Conservation (phyloP, 2,797 vertebrate genomes). For the Caiman crocodilus region DNA sequence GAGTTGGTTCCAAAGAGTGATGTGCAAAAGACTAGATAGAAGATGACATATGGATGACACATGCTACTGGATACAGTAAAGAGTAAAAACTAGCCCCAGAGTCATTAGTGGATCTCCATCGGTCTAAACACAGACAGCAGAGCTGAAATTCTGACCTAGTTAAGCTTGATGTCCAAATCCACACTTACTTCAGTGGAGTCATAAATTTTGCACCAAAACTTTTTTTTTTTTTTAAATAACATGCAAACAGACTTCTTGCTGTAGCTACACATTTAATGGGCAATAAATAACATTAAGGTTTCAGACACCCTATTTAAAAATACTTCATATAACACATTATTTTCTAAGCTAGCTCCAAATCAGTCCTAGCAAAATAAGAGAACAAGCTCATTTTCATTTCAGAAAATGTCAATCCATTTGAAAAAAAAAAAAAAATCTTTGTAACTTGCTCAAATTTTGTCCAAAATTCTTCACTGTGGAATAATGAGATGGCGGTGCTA, state of each 20-base stretch:
- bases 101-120: background rate
- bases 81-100: background rate
- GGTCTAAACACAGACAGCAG: background rate
- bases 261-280: slow-evolving; percentile 29
- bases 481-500: slow-evolving; percentile 15
- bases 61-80: background rate
- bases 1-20: background rate
- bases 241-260: background rate
- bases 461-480: slow-evolving; percentile 18
- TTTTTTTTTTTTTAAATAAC: background rate
- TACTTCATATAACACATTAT: background rate
- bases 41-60: background rate
- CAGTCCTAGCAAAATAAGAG: slow-evolving; percentile 33
- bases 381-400: slow-evolving; percentile 42
- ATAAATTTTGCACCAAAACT: background rate
- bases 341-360: background rate
- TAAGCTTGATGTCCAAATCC: background rate
- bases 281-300: slow-evolving; percentile 21
- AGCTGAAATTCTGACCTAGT: background rate
- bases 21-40: background rate
- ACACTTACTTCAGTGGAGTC: background rate
- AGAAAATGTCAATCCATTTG: slow-evolving; percentile 7
- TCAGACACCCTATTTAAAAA: slow-evolving; percentile 7
- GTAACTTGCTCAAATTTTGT: slow-evolving; percentile 17
- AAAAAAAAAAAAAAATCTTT: slow-evolving; percentile 41